phyloP scores from a whole-genome alignment of 2,797 vertebrate species.

The Graptemys geographica region DNA sequence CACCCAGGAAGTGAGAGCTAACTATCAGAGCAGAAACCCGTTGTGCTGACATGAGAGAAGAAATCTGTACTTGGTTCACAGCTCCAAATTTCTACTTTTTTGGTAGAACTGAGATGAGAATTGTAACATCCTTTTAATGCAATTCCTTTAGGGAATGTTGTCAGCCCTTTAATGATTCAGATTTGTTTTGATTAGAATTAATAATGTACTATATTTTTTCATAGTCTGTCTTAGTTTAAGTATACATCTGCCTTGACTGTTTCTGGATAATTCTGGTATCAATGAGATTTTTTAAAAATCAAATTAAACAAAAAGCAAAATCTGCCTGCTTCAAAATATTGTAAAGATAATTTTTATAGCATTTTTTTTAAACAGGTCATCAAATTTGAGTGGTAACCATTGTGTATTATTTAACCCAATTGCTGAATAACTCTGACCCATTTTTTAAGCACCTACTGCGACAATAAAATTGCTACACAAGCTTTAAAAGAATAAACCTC shows the following conservation, averaged over 20 bases:
- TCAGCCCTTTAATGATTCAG: constrained; percentile 22
- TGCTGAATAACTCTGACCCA: constrained; percentile 42
- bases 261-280: constrained; percentile 38
- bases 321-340: not conserved
- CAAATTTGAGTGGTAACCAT: not conserved
- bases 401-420: not conserved
- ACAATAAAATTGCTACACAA: constrained; percentile 62
- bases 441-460: constrained; percentile 58
- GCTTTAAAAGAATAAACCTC: constrained; percentile 62
- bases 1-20: not conserved
- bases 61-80: not conserved
- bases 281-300: constrained; percentile 9
- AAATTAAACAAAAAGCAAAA: not conserved
- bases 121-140: rapidly evolving
- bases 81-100: not conserved
- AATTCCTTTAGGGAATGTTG: constrained; percentile 20
- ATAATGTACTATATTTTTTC: constrained; percentile 20
- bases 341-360: not conserved
- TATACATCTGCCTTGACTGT: constrained; percentile 21
- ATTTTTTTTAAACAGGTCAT: constrained; percentile 18
- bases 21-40: not conserved
- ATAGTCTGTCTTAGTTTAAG: constrained; percentile 25
- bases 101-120: not conserved
- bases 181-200: constrained; percentile 41
- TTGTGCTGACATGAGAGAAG: not conserved